phyloP scores from a whole-genome alignment of 2,797 vertebrate species.

The Melanotaenia pygmaea region DNA sequence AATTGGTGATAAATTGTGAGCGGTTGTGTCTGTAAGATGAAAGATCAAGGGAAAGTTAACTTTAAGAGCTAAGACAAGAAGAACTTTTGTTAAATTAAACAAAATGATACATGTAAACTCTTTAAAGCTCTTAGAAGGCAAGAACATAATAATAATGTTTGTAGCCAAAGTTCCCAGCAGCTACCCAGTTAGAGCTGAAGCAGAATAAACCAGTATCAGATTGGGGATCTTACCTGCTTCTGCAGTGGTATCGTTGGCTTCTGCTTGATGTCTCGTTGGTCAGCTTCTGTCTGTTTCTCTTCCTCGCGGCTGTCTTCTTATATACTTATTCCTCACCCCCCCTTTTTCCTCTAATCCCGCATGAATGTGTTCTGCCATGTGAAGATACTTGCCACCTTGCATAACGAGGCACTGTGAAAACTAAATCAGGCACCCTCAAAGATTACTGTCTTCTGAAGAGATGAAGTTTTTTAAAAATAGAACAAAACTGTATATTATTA shows the following conservation, averaged over 20 bases:
- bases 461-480: too few species aligned
- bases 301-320: conserved; percentile 26
- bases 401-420: conserved; percentile 29
- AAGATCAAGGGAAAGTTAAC: too few species aligned
- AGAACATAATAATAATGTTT: not conserved
- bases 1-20: too few species aligned
- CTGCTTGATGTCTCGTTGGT: conserved; percentile 16
- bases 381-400: conserved; percentile 24
- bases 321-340: conserved; percentile 22
- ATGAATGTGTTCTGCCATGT: conserved; percentile 7
- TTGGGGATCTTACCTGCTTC: conserved; percentile 49
- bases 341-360: conserved; percentile 41
- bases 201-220: not conserved
- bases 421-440: not conserved
- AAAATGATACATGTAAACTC: not conserved
- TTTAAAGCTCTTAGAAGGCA: not conserved
- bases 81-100: too few species aligned
- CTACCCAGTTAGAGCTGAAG: not conserved
- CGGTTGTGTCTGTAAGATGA: too few species aligned
- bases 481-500: too few species aligned
- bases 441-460: too few species aligned
- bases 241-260: conserved; percentile 8
- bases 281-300: conserved; percentile 11
- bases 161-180: too few species aligned
- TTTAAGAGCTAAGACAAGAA: too few species aligned